Evolutionary conservation across 2,113 vertebrate genomes (phyloP), one percentile per base, ranked within the genome.

Genomic region (Raja brachyura): DNA sequence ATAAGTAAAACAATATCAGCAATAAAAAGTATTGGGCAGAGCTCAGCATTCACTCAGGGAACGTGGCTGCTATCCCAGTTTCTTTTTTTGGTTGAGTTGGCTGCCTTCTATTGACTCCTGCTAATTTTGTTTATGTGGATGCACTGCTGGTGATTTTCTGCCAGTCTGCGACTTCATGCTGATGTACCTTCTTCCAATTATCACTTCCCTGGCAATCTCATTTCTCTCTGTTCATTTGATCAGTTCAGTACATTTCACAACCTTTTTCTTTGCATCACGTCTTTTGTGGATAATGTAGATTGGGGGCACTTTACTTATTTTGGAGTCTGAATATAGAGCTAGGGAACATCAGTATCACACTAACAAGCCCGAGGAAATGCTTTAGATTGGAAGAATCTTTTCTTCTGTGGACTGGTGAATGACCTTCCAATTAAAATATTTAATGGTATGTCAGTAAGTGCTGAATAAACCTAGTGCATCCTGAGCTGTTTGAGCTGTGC

Each of bases 121-220:
- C 83, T 88, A 31, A 63, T 88, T 63, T 88, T 88, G 83, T 88
- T 88, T 88, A 88, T 63, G 28, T 18, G 59, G 61, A 56, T 61
- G 39, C 83, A 28, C 83, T 88, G 83, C 83, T 63, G 59, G 59
- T 63, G 39, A 88, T 88, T 14, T 88, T 63, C 25, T 86, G 61
- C 59, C 83, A 31, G 28, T 66, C 83, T 85, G 13, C 16, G 83
- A n/a, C 56, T 61, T 66, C 59, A 59, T 63, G 59, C 83, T 88
- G 83, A 63, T 66, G n/a, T 31, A 63, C 83, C 28, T 25, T 63
- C 59, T 75, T 88, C 61, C 83, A 31, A 63, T 63, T 63, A 31
- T 88, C 83, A 88, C 59, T 61, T 86, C 81, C 61, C 54, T n/a
- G 56, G 56, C 56, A 14, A 59, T 86, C 56, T 28, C 31, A 13